Evolutionary conservation across 2,797 vertebrate species (phyloP).

Genomic region (Threskiornis aethiopicus): DNA sequence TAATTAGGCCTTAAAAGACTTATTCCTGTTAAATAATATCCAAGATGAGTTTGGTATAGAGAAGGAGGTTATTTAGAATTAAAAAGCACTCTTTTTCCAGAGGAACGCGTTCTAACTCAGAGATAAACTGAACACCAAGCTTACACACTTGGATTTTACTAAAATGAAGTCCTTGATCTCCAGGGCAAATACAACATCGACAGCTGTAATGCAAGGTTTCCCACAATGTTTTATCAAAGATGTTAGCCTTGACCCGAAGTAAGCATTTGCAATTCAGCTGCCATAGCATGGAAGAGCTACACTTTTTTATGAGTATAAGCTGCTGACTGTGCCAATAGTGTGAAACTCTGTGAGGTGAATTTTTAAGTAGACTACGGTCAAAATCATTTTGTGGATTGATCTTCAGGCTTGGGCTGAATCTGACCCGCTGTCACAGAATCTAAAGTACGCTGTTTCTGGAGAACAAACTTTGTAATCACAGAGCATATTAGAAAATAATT

Average conservation of each 20-base stretch:
- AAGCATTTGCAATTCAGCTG: conserved; percentile 39
- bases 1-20: not conserved
- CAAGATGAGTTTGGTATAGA: not conserved
- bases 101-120: not conserved
- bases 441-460: not conserved
- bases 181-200: not conserved
- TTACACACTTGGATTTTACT: not conserved
- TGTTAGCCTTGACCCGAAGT: conserved; percentile 10
- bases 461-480: not conserved
- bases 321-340: conserved; percentile 20
- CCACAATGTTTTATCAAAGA: conserved; percentile 17
- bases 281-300: not conserved
- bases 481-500: not conserved
- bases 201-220: not conserved
- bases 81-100: not conserved
- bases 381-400: not conserved
- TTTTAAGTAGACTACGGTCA: not conserved
- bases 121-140: not conserved
- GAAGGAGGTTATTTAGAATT: not conserved
- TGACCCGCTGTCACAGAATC: not conserved
- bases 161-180: conserved; percentile 13
- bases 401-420: not conserved
- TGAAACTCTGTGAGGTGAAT: not conserved
- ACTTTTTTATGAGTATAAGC: not conserved
- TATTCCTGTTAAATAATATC: not conserved